Percentiles rank a stretch among this genome's conserved stretches.
phyloP scores from a whole-genome alignment of 1,140 invertebrate species.

The Gonioctena quinquepunctata region DNA sequence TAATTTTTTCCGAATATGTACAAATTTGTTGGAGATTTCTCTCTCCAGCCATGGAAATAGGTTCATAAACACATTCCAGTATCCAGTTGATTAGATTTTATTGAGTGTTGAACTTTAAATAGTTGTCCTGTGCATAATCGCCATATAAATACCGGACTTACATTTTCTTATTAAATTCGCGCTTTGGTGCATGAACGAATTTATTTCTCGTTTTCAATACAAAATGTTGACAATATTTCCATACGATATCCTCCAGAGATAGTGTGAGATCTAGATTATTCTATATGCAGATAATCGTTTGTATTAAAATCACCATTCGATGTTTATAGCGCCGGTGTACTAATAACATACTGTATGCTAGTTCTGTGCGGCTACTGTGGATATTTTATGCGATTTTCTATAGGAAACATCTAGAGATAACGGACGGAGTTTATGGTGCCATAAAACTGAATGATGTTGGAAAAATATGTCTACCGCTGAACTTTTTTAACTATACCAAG shows the following conservation, averaged over 20 bases:
- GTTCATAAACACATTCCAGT: background rate
- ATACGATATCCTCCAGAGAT: conserved; percentile 13
- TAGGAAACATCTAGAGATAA: conserved; percentile 13
- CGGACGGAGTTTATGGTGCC: background rate
- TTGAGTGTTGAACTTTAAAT: background rate
- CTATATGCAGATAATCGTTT: conserved; percentile 31
- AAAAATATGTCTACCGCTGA: conserved; percentile 4
- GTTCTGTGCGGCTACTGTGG: background rate
- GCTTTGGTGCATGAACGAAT: conserved; percentile 29
- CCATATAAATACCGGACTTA: conserved; percentile 4
- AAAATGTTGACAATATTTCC: conserved; percentile 26
- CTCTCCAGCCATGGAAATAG: too few species aligned
- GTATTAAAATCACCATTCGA: conserved; percentile 23
- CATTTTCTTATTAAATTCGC: conserved; percentile 27
- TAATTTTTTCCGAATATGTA: too few species aligned
- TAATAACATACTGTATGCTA: background rate
- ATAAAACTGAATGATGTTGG: conserved; percentile 2
- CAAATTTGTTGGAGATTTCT: too few species aligned
- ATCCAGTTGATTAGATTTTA: background rate
- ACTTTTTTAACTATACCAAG: background rate
- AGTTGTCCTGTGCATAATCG: background rate
- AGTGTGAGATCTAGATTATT: conserved; percentile 20
- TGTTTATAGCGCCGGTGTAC: background rate
- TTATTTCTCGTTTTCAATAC: conserved; percentile 21
- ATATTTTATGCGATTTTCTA: conserved; percentile 13